Evolutionary conservation across 2,113 vertebrate genomes (phyloP).

Genomic region (Carassius carassius): DNA sequence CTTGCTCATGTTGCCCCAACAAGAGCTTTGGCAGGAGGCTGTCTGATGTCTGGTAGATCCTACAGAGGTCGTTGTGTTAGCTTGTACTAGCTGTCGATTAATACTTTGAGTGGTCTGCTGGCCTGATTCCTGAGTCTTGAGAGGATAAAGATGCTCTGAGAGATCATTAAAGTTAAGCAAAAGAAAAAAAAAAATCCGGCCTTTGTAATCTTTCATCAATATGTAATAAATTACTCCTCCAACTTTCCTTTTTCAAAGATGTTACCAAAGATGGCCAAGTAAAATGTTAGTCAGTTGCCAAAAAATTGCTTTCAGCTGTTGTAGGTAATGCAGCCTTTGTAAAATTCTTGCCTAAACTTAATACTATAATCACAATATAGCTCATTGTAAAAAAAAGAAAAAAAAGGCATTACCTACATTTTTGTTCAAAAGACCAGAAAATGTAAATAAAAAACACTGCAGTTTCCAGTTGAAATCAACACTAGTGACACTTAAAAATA

Average conservation of each 20-base stretch:
- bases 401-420: too few relatives aligned
- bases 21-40: slow-evolving; percentile 9
- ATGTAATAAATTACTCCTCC: not conserved
- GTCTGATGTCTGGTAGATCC: not conserved
- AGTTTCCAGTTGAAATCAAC: too few relatives aligned
- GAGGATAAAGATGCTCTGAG: not conserved
- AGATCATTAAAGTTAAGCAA: not conserved
- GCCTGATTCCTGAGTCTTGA: not conserved
- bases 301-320: not conserved
- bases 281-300: not conserved
- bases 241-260: not conserved
- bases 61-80: not conserved
- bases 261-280: not conserved
- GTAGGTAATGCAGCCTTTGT: not conserved
- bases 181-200: not conserved
- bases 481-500: too few relatives aligned
- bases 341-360: not conserved
- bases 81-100: not conserved
- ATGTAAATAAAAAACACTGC: not conserved
- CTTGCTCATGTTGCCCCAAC: not conserved
- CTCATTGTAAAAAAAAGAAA: not conserved
- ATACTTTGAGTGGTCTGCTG: slow-evolving; percentile 18
- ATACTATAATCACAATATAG: not conserved
- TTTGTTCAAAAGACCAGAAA: not conserved
- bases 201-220: not conserved